phyloP scores from a whole-genome alignment of 2,113 vertebrate species.

The Polypterus senegalus region DNA sequence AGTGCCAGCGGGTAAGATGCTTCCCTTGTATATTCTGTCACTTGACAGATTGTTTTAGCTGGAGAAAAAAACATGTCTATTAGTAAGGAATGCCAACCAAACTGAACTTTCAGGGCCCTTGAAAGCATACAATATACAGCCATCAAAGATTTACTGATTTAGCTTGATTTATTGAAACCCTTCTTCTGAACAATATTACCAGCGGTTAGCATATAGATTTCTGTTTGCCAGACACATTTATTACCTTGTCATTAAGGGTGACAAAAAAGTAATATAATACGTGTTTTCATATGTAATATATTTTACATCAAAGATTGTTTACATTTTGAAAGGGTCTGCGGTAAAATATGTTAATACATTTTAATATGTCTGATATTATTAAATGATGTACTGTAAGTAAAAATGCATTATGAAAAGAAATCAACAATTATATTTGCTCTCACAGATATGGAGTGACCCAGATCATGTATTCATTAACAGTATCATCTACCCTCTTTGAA shows the following conservation, averaged over 20 bases:
- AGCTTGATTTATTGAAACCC: slow-evolving; percentile 12
- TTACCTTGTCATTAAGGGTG: slow-evolving; percentile 9
- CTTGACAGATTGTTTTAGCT: slow-evolving; percentile 6
- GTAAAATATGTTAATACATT: too few relatives aligned
- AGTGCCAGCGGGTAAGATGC: slow-evolving; percentile 2
- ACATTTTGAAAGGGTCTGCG: too few relatives aligned
- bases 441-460: too few relatives aligned
- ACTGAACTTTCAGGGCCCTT: slow-evolving; percentile 7
- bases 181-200: slow-evolving; percentile 9
- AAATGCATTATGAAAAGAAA: too few relatives aligned
- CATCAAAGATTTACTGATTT: slow-evolving; percentile 6
- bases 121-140: slow-evolving; percentile 3
- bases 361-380: too few relatives aligned
- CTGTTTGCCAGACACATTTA: slow-evolving; percentile 13
- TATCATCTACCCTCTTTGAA: too few relatives aligned
- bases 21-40: slow-evolving; percentile 1
- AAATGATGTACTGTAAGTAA: too few relatives aligned
- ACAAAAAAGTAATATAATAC: background rate
- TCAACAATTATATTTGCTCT: too few relatives aligned
- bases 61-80: background rate
- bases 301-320: too few relatives aligned
- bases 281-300: too few relatives aligned
- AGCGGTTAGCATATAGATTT: slow-evolving; percentile 7
- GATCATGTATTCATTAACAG: too few relatives aligned
- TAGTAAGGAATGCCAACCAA: background rate